Evolutionary conservation across 2,113 vertebrate genomes (phyloP).

Genomic region (Damaliscus lunatus): DNA sequence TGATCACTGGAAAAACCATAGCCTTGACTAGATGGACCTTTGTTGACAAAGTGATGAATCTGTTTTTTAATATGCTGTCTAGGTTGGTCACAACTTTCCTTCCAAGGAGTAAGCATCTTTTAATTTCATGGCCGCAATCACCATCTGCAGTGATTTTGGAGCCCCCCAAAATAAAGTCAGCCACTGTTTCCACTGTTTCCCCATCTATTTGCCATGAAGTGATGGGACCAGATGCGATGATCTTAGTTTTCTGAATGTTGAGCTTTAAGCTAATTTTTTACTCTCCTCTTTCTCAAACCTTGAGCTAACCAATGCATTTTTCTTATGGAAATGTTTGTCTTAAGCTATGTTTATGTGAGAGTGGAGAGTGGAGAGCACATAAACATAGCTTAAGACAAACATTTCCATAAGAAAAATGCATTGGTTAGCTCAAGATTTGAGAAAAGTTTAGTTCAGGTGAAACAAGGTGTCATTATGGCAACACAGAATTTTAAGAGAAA

Average conservation of each 20-base stretch:
- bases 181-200: background rate
- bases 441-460: background rate
- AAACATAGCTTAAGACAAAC: background rate
- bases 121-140: background rate
- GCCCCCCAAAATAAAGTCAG: background rate
- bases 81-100: background rate
- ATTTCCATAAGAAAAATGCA: background rate
- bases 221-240: fast-evolving
- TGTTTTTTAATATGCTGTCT: background rate
- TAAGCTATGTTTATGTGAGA: too few species aligned
- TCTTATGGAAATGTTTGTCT: background rate
- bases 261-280: background rate
- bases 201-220: background rate
- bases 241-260: background rate
- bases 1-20: background rate
- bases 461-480: background rate
- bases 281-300: background rate
- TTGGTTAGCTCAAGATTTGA: background rate
- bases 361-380: too few species aligned
- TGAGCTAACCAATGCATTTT: background rate
- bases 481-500: background rate
- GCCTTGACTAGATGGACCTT: background rate
- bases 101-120: fast-evolving
- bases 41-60: background rate
- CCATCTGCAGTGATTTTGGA: background rate